Base-by-base conservation (phyloP, 2,888 invertebrate species). In the Rotaria sp. region DNA sequence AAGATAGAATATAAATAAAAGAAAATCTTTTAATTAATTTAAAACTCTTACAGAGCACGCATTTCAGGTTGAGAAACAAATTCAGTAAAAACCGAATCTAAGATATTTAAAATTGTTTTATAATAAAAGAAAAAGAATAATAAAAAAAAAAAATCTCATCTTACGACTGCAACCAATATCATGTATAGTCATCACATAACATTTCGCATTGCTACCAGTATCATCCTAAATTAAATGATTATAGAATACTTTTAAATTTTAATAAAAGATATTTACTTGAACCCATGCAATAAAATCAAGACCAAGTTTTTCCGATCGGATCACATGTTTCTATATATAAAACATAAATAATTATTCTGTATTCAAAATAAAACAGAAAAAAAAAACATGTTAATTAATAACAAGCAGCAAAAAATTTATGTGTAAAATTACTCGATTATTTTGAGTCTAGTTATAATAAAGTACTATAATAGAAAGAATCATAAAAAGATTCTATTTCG, bases 1-100 rank as follows among this genome's bases (percentile, higher is more conserved):
- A 67, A 59, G 13, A n/a, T 13, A 18, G 38, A 35, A 18, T 35
- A 4, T 21, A 38, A 67, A 15, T 4, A 67, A 15, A 11, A 5
- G n/a, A n/a, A n/a, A n/a, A n/a, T n/a, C 15, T 18, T 4, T 67
- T 26, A 18, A 67, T 67, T 0, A 26, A 21, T 35, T 67, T 35
- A 13, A 35, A 67, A 21, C 8, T 35, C 35, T 90, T 94, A 94
- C 89, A 96, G 95, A 92, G 95, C 95, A 86, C 93, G 92, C 95
- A 96, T 96, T 88, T 94, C 94, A 26, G 94, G 94, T 90, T 94
- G 94, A 90, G 94, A 94, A 88, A 95, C 94, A 90, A 95, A 96
- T 90, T 95, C 94, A 90, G 94, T 94, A 93, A 95, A 94, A 85
- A 94, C 94, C 87, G 94, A 93, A 91, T 95, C 95, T 95, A 91